Base-by-base conservation (phyloP, 2,888 invertebrate genomes). In the Lypha dubia region DNA sequence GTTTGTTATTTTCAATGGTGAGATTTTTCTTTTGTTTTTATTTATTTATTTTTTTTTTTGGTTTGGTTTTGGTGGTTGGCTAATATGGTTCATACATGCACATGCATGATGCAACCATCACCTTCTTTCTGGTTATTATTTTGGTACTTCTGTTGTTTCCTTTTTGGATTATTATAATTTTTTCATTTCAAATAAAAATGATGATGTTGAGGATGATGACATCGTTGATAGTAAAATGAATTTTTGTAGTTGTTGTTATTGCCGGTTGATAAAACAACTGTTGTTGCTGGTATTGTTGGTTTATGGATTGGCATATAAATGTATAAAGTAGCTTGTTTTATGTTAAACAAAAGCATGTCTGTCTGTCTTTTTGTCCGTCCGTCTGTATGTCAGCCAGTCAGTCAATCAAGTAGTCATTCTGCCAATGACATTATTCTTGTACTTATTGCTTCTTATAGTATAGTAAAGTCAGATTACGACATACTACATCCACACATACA, bases 261-360 rank as follows among this genome's bases (percentile, higher is more conserved):
- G 65, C 53, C 56, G 62, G 15, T 41, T 71, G 58, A 67, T 73
- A 73, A 46, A 65, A 60, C 24, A 76, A n/a, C 56, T 17, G 13
- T 60, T 75, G 13, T 70, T 32, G 41, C 15, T 58, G 46, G 35
- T 65, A 13, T 38, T 32, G 46, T 13, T 58, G 3, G 32, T 32
- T n/a, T 3, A 8, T 44, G 32, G 9, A 28, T 58, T 41, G 20
- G 17, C 38, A 58, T 51, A 22, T 53, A 44, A 49, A 65, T 51
- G 44, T 65, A 49, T 58, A 53, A 73, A 73, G 76, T 60, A 71
- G 83, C 67, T 73, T 84, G 71, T 84, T 84, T 70, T 56, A 38
- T 80, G 56, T 73, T 74, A 22, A 84, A 81, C 74, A 81, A 74
- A 73, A n/a, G n/a, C n/a, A n/a, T n/a, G 60, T 41, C 77, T 68